Evolutionary conservation across 2,797 vertebrate species (phyloP).

Genomic region (Phoeniculus purpureus): DNA sequence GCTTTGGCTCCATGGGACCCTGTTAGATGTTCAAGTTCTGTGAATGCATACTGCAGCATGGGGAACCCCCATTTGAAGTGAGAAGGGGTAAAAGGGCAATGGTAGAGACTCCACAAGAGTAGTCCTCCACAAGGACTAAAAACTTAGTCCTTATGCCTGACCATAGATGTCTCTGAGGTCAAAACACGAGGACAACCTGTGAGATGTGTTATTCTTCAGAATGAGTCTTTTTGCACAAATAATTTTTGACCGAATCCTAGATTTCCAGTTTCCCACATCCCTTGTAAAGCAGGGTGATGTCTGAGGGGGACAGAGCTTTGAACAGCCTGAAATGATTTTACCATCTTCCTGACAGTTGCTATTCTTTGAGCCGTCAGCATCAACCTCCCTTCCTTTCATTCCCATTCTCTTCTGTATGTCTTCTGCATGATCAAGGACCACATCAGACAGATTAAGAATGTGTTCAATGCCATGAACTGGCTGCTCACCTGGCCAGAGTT

Average conservation of each 20-base stretch:
- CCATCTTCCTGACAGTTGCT: neutral
- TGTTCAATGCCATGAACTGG: neutral
- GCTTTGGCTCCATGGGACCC: neutral
- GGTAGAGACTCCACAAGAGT: neutral
- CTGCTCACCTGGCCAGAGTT: accelerated
- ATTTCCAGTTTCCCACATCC: neutral
- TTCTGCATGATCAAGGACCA: neutral
- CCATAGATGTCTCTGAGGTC: neutral
- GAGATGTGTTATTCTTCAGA: neutral
- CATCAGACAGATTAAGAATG: neutral
- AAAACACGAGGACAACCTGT: neutral
- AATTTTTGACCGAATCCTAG: neutral
- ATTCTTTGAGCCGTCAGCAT: neutral
- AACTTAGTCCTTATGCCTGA: neutral
- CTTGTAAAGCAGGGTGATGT: neutral
- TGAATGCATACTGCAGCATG: neutral
- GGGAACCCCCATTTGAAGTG: neutral
- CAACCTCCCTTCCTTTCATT: neutral
- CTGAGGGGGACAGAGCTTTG: neutral
- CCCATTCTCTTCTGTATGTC: neutral
- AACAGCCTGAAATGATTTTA: neutral
- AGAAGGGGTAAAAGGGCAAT: neutral
- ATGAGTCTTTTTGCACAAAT: neutral
- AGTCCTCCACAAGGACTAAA: too few relatives aligned
- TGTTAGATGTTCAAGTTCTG: neutral